A percentile compares a stretch with the other conserved stretches of the same genome.
Conservation (phyloP, 2,113 vertebrate species). For the Corydoras sp. region DNA sequence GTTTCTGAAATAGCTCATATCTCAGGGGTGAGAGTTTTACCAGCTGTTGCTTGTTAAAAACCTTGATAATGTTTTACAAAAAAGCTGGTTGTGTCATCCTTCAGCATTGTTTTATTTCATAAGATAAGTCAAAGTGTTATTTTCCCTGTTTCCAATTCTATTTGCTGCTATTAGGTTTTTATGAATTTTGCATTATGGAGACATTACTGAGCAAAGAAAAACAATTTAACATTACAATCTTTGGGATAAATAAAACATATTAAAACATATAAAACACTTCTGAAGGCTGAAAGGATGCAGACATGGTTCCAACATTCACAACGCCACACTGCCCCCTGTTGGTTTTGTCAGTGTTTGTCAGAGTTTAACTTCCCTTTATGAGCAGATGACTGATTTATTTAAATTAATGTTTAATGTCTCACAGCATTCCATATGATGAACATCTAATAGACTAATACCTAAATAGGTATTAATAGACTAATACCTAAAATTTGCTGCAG, state of each 20-base stretch:
- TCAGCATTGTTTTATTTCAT: slow-evolving; percentile 20
- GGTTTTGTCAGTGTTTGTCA: neutral
- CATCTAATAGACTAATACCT: no score
- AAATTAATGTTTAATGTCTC: no score
- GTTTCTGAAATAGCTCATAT: slow-evolving; percentile 19
- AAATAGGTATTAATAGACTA: no score
- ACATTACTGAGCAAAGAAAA: slow-evolving; percentile 26
- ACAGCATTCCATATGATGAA: no score
- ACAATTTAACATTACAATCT: slow-evolving; percentile 37
- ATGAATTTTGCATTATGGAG: slow-evolving; percentile 26
- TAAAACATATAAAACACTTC: slow-evolving; percentile 38
- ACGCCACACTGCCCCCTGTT: slow-evolving; percentile 50
- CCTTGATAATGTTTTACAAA: neutral
- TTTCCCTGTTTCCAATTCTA: slow-evolving; percentile 2
- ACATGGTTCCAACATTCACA: slow-evolving; percentile 13
- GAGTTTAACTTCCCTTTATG: no score
- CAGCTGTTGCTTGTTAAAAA: slow-evolving; percentile 30
- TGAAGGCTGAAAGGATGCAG: slow-evolving; percentile 33
- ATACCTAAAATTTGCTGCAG: no score
- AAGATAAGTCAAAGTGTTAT: slow-evolving; percentile 15
- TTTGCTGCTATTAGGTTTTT: slow-evolving; percentile 14
- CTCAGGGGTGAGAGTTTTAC: slow-evolving; percentile 28
- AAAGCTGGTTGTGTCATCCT: slow-evolving; percentile 9
- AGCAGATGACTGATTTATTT: no score
- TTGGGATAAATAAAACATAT: slow-evolving; percentile 44